phyloP scores from a whole-genome alignment of 2,888 invertebrate species.

The Eupithecia vulgata region DNA sequence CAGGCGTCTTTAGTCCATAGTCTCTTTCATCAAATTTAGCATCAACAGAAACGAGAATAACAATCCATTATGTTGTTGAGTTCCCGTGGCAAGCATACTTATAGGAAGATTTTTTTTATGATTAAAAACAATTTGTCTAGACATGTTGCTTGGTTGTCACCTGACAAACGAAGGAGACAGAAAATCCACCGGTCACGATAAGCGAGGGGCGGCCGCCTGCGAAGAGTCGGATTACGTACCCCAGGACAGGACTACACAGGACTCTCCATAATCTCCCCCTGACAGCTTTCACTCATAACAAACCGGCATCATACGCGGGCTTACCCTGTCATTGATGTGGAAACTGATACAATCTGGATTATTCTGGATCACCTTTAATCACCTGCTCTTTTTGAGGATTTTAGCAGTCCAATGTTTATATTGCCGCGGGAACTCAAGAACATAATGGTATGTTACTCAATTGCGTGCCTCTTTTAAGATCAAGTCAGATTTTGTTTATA shows the following conservation, averaged over 20 bases:
- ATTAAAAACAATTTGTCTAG: not conserved
- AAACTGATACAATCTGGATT: conserved; percentile 64
- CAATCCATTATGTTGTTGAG: too few species aligned
- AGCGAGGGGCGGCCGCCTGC: conserved; percentile 44
- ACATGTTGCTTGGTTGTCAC: conserved; percentile 22
- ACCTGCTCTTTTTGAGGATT: conserved; percentile 59
- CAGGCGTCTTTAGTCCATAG: too few species aligned
- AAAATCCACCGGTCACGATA: conserved; percentile 43
- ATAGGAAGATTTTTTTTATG: not conserved
- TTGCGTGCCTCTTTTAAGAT: conserved; percentile 21
- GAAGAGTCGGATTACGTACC: conserved; percentile 57
- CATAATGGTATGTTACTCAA: conserved; percentile 23
- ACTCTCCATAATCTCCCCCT: conserved; percentile 58
- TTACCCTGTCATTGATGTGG: conserved; percentile 70
- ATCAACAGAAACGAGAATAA: not conserved
- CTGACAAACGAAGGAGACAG: conserved; percentile 32
- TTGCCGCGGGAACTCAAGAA: conserved; percentile 27
- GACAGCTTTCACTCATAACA: conserved; percentile 68
- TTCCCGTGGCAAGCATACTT: not conserved
- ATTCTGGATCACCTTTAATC: conserved; percentile 58
- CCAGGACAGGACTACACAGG: conserved; percentile 48
- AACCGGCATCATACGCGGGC: conserved; percentile 59
- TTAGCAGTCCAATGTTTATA: conserved; percentile 45
- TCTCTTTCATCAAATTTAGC: not conserved
- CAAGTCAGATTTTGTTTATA: conserved; percentile 25